Evolutionary conservation across 2,888 invertebrate species (phyloP), one percentile per base, ranked within the genome.

Genomic region (Stratiomys singularior): DNA sequence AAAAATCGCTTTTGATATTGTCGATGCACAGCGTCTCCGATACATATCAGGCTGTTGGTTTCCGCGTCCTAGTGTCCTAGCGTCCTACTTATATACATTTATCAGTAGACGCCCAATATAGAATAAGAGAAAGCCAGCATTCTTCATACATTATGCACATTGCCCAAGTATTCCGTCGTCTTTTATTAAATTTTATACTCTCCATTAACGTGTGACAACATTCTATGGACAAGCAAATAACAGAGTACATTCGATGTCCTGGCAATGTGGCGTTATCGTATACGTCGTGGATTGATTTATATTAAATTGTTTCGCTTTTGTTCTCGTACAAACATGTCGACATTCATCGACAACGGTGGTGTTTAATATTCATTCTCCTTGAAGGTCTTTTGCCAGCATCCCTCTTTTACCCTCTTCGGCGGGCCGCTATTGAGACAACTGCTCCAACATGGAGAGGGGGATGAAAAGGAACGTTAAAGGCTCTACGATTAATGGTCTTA

Each of bases 401-500:
- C n/a, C n/a, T n/a, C n/a, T n/a, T n/a, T n/a, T n/a, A n/a, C n/a
- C n/a, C n/a, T n/a, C n/a, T n/a, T n/a, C n/a, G n/a, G n/a, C n/a
- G n/a, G n/a, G n/a, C n/a, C n/a, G n/a, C n/a, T n/a, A n/a, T 37
- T 9, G 3, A 9, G 37, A 37, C 37, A 9, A 37, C 9, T 37
- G 9, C 37, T 5, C 37, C 4, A 25, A 60, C 9, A 11, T 60
- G 60, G n/a, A 64, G 1, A 15, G n/a, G 28, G n/a, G 25, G 7
- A 15, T 13, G 28, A 64, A 64, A 28, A 23, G 0, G n/a, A 27
- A 30, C 30, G 30, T 21, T 64, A 30, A 64, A 30, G 28, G 18
- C 64, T 64, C n/a, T 15, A 15, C 64, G 64, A 64, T 64, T 64
- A 64, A 64, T 64, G 64, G 64, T 64, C 64, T 64, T 64, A 27